These are phyloP conservation scores for Brachyistius frenatus DNA, from an alignment of 2,113 vertebrate genomes.

Conservation along the genomic window DNA sequence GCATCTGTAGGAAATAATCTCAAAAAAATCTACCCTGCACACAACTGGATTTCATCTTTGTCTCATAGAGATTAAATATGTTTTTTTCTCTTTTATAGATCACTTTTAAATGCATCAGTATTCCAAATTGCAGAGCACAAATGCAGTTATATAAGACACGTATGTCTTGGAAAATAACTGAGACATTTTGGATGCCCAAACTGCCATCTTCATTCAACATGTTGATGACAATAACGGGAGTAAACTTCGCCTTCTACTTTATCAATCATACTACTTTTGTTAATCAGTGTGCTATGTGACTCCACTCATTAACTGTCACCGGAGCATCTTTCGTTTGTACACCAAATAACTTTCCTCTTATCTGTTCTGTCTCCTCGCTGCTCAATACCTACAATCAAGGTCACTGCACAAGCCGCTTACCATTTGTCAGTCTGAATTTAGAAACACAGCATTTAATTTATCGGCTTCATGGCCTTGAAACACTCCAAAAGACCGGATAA, in stretches of 20 bases:
- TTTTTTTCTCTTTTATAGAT: neutral
- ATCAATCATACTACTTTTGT: slow-evolving; percentile 27
- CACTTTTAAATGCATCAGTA: neutral
- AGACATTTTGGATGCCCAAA: slow-evolving; percentile 22
- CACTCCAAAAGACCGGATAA: slow-evolving; percentile 36
- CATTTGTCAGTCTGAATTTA: slow-evolving; percentile 41
- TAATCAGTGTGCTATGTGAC: slow-evolving; percentile 23
- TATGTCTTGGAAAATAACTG: slow-evolving; percentile 9
- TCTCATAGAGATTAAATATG: slow-evolving; percentile 34
- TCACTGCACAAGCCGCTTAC: slow-evolving; percentile 43
- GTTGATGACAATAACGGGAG: neutral
- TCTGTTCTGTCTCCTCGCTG: slow-evolving; percentile 36
- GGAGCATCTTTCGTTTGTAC: slow-evolving; percentile 20
- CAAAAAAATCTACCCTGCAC: slow-evolving; percentile 11
- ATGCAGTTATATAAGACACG: neutral
- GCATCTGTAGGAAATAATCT: slow-evolving; percentile 22
- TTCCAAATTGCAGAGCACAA: neutral
- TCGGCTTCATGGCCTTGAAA: slow-evolving; percentile 27
- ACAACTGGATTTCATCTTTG: slow-evolving; percentile 15
- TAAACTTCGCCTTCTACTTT: slow-evolving; percentile 34
- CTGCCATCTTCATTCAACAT: neutral
- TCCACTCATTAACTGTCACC: slow-evolving; percentile 22
- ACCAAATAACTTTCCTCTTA: slow-evolving; percentile 18
- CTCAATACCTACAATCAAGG: slow-evolving; percentile 51
- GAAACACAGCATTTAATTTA: slow-evolving; percentile 51